A percentile compares a stretch with the other conserved stretches of the same genome.
Conservation (phyloP, 2,797 vertebrate species). For the Silurus lanzhouensis region DNA sequence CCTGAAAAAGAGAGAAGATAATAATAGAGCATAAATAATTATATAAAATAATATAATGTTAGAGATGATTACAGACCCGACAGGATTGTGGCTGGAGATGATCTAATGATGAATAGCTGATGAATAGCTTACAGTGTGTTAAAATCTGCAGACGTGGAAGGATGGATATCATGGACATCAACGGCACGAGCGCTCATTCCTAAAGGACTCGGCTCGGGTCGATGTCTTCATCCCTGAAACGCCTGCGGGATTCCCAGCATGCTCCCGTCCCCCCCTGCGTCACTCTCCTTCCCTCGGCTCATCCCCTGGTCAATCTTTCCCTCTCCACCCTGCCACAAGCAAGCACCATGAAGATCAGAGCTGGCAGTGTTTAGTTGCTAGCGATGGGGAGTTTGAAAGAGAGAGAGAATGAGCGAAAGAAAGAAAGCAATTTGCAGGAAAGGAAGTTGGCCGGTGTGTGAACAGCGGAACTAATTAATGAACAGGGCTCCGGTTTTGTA, state of each 20-base stretch:
- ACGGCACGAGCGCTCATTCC: slow-evolving; percentile 36
- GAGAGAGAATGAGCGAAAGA: slow-evolving; percentile 34
- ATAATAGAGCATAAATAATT: no score
- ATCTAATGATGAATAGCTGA: slow-evolving; percentile 44
- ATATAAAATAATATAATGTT: neutral
- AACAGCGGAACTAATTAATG: slow-evolving; percentile 72
- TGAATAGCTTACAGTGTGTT: slow-evolving; percentile 37
- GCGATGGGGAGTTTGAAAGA: slow-evolving; percentile 11
- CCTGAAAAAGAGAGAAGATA: no score
- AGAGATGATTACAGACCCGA: slow-evolving; percentile 52
- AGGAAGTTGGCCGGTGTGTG: slow-evolving; percentile 60
- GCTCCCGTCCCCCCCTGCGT: slow-evolving; percentile 59
- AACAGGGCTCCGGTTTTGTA: slow-evolving; percentile 66
- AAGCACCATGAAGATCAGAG: slow-evolving; percentile 44
- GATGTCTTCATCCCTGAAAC: slow-evolving; percentile 52
- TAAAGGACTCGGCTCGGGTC: slow-evolving; percentile 49
- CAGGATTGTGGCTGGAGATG: slow-evolving; percentile 24
- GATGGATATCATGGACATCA: slow-evolving; percentile 10
- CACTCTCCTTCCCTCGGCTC: slow-evolving; percentile 42
- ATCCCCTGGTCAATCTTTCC: slow-evolving; percentile 38
- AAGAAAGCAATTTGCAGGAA: slow-evolving; percentile 52
- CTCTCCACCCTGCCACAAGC: slow-evolving; percentile 44
- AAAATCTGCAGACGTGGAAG: slow-evolving; percentile 28
- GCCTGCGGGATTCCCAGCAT: slow-evolving; percentile 66
- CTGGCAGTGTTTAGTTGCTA: slow-evolving; percentile 31